phyloP scores from a whole-genome alignment of 2,113 vertebrate genomes.

The Zosterops borbonicus region DNA sequence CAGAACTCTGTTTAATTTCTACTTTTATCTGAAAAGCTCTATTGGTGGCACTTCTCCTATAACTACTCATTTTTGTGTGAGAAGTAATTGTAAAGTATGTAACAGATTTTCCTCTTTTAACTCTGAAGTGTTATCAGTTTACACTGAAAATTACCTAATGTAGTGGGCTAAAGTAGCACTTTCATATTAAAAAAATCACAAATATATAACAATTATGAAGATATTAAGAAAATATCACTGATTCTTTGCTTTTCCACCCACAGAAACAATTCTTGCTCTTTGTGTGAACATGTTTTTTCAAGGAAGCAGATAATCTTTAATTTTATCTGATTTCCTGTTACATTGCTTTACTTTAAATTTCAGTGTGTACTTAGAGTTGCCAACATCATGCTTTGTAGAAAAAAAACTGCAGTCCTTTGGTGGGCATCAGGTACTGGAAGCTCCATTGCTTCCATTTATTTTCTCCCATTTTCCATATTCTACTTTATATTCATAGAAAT shows the following conservation, averaged over 20 bases:
- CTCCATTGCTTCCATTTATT: neutral
- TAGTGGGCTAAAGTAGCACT: neutral
- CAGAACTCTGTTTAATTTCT: neutral
- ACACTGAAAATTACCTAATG: neutral
- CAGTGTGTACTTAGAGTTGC: neutral
- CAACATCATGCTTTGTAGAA: neutral
- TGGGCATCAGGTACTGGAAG: neutral
- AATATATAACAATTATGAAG: neutral
- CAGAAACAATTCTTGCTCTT: neutral
- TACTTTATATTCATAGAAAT: neutral
- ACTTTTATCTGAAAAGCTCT: neutral
- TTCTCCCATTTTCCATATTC: neutral
- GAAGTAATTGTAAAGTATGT: neutral
- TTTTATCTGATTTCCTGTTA: neutral
- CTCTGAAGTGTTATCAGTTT: neutral
- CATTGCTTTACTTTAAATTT: neutral
- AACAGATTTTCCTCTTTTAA: neutral
- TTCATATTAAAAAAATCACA: neutral
- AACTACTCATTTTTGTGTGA: neutral
- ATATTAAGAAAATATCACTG: neutral
- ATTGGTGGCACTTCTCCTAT: rapidly evolving
- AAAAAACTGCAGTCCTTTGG: neutral
- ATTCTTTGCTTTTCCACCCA: neutral
- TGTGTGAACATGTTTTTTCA: neutral
- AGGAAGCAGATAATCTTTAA: neutral